These are phyloP conservation scores for Bombycilla garrulus DNA, from an alignment of 2,113 vertebrate species.

Conservation along the genomic window DNA sequence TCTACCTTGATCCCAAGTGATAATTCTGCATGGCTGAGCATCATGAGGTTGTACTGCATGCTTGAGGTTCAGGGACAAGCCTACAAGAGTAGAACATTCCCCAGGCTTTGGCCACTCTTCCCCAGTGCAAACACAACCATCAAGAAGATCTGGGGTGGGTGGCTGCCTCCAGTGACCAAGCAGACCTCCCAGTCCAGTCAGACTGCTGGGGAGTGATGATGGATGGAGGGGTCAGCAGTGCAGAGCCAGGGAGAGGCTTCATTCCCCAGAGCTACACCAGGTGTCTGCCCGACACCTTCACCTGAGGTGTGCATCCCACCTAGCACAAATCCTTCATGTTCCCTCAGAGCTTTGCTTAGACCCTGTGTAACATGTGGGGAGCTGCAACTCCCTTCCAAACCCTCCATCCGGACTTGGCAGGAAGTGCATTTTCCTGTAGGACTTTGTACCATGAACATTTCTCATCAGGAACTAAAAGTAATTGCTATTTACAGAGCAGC, in stretches of 20 bases:
- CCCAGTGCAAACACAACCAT: not conserved
- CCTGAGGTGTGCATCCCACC: not conserved
- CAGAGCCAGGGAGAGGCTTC: not conserved
- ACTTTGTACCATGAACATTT: not conserved
- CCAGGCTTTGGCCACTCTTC: not conserved
- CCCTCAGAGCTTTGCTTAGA: fast-evolving
- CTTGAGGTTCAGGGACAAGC: not conserved
- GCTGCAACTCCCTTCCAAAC: not conserved
- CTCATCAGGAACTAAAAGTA: not conserved
- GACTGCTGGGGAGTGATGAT: not conserved
- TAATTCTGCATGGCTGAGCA: not conserved
- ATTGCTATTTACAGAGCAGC: not conserved
- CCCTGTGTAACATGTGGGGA: fast-evolving
- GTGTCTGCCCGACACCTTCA: not conserved
- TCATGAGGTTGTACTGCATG: fast-evolving
- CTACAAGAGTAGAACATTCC: not conserved
- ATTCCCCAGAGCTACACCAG: not conserved
- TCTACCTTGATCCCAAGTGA: fast-evolving
- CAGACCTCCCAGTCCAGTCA: not conserved
- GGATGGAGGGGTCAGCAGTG: not conserved
- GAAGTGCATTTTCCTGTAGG: not conserved
- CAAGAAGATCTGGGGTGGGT: not conserved
- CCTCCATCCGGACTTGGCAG: not conserved
- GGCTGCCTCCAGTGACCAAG: fast-evolving
- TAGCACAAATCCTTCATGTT: fast-evolving